Conservation (phyloP, 2,797 vertebrate species). For the Danio kyathit region DNA sequence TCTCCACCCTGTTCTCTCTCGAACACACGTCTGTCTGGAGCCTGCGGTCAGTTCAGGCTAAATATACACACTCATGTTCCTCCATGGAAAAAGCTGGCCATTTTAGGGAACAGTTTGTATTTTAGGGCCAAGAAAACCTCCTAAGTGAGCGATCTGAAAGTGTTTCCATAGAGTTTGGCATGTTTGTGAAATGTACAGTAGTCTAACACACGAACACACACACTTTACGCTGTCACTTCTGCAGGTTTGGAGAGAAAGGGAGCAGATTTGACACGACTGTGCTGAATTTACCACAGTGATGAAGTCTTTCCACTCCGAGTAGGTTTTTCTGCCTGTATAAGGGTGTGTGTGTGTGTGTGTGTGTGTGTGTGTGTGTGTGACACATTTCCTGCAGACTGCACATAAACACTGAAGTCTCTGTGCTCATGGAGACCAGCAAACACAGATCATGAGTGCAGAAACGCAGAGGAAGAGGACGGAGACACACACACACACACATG, state of each 20-base stretch:
- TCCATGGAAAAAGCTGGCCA: not conserved
- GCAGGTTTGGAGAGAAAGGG: not conserved
- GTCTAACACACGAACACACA: no score
- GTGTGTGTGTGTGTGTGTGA: no score
- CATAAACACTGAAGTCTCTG: conserved; percentile 4
- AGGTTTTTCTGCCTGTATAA: no score
- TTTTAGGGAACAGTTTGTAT: not conserved
- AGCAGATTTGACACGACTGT: not conserved
- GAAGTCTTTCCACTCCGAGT: not conserved
- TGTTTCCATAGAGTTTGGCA: not conserved
- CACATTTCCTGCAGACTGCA: not conserved
- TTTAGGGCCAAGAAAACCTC: not conserved
- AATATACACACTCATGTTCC: not conserved
- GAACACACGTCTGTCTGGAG: not conserved
- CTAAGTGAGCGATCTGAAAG: not conserved
- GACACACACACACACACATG: not conserved
- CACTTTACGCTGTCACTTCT: no score
- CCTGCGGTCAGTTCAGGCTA: conserved; percentile 24
- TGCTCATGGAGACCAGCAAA: conserved; percentile 30
- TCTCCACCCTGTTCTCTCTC: not conserved
- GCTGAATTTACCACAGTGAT: not conserved
- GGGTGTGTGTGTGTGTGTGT: no score
- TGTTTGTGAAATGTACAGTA: no score
- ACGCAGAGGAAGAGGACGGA: not conserved
- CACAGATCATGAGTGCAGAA: not conserved